Evolutionary conservation across 2,888 invertebrate species (phyloP).

Genomic region (Phrixothrix hirtus): DNA sequence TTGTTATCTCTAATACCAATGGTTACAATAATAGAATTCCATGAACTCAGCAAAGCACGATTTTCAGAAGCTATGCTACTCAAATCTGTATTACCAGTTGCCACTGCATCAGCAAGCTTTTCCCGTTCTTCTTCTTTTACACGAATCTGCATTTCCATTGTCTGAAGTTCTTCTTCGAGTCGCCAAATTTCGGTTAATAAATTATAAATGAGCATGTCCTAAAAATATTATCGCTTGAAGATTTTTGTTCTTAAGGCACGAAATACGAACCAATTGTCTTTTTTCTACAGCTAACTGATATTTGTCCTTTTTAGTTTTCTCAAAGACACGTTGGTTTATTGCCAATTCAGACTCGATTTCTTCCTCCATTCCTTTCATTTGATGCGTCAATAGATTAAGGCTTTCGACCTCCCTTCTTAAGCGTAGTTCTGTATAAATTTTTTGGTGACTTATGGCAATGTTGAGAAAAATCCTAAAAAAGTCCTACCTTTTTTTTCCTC

Average conservation of each 20-base stretch:
- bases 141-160: constrained; percentile 66
- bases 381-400: constrained; percentile 60
- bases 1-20: constrained; percentile 71
- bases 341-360: constrained; percentile 66
- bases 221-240: constrained; percentile 2
- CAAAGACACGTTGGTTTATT: constrained; percentile 67
- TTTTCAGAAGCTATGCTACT: constrained; percentile 73
- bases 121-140: constrained; percentile 69
- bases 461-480: not conserved
- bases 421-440: constrained; percentile 57
- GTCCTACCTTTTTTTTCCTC: constrained; percentile 55
- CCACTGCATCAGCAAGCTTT: constrained; percentile 62
- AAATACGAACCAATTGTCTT: constrained; percentile 57
- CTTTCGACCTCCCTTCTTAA: constrained; percentile 63
- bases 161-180: constrained; percentile 67
- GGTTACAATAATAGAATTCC: constrained; percentile 74
- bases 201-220: constrained; percentile 69
- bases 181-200: constrained; percentile 72
- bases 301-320: constrained; percentile 66
- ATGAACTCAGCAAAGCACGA: constrained; percentile 69
- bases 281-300: constrained; percentile 62
- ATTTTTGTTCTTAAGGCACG: not conserved
- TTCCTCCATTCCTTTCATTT: constrained; percentile 65
- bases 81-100: constrained; percentile 72
- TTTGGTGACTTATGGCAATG: not conserved